phyloP scores from a whole-genome alignment of 2,888 invertebrate species.

The Drosophila nigricruria region DNA sequence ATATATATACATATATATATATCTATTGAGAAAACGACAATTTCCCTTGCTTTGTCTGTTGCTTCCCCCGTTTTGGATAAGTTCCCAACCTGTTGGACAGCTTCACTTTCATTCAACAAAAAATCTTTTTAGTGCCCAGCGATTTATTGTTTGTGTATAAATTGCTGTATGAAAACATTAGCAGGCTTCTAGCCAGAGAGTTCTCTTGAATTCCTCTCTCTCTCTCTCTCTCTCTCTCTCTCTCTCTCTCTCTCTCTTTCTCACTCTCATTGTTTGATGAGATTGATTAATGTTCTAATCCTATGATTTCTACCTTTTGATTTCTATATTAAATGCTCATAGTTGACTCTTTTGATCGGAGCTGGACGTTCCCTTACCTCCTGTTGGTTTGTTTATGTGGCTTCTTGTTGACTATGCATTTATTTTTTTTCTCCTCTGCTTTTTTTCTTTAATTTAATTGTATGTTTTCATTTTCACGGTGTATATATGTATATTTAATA shows the following conservation, averaged over 20 bases:
- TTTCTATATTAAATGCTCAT: conserved; percentile 34
- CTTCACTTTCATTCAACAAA: conserved; percentile 74
- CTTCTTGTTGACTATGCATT: conserved; percentile 45
- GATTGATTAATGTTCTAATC: conserved; percentile 68
- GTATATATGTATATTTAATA: conserved; percentile 60
- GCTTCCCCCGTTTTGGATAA: conserved; percentile 6
- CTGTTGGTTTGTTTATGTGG: conserved; percentile 51
- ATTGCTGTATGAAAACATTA: conserved; percentile 72
- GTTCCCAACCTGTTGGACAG: conserved; percentile 47
- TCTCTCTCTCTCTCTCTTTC: background rate
- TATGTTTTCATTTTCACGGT: conserved; percentile 30
- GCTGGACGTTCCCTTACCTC: conserved; percentile 14
- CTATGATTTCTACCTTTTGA: conserved; percentile 16
- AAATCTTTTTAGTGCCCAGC: conserved; percentile 30
- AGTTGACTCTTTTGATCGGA: conserved; percentile 47
- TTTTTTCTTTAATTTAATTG: background rate
- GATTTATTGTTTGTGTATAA: conserved; percentile 64
- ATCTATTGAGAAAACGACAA: conserved; percentile 24
- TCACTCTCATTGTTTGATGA: conserved; percentile 55
- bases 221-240: no score
- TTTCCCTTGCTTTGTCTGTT: conserved; percentile 51
- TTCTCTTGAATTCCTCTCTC: conserved; percentile 60
- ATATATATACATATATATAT: conserved; percentile 10
- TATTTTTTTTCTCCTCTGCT: conserved; percentile 18
- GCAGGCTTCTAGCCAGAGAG: conserved; percentile 29